A percentile compares a stretch with the other conserved stretches of the same genome.
phyloP scores from a whole-genome alignment of 2,888 invertebrate genomes.

The Teleiodes luculella region DNA sequence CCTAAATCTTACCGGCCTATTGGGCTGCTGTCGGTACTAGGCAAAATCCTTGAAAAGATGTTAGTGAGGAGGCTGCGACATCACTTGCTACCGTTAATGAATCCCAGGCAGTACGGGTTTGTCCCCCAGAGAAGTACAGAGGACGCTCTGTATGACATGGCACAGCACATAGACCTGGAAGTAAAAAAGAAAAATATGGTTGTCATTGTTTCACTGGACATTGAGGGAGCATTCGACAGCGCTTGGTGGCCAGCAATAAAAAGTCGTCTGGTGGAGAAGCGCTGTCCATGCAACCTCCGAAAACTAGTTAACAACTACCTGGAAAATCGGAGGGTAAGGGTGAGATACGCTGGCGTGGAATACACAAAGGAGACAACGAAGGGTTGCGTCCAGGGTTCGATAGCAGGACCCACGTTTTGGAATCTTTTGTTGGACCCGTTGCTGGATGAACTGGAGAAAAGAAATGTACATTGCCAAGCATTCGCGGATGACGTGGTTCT shows the following conservation, averaged over 20 bases:
- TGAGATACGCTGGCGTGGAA: neutral
- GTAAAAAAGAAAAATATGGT: neutral
- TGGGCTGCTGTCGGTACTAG: neutral
- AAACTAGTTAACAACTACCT: slow-evolving; percentile 10
- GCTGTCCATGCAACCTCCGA: slow-evolving; percentile 15
- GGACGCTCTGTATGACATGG: slow-evolving; percentile 7
- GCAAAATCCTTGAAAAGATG: slow-evolving; percentile 1
- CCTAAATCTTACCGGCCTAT: neutral
- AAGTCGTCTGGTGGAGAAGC: slow-evolving; percentile 11
- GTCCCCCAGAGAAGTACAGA: neutral
- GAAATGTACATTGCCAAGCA: neutral
- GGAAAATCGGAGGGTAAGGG: neutral
- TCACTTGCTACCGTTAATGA: neutral
- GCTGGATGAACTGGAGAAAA: neutral
- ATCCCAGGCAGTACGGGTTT: neutral
- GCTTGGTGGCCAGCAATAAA: slow-evolving; percentile 21
- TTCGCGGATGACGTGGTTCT: too few relatives aligned
- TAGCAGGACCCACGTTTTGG: neutral
- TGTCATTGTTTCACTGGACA: neutral
- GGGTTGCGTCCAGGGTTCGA: neutral
- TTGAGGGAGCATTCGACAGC: neutral
- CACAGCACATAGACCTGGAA: neutral
- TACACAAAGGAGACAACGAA: neutral
- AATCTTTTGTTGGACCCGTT: neutral
- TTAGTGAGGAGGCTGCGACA: neutral